Conservation (phyloP, 2,797 vertebrate species). For the Prunella strophiata region DNA sequence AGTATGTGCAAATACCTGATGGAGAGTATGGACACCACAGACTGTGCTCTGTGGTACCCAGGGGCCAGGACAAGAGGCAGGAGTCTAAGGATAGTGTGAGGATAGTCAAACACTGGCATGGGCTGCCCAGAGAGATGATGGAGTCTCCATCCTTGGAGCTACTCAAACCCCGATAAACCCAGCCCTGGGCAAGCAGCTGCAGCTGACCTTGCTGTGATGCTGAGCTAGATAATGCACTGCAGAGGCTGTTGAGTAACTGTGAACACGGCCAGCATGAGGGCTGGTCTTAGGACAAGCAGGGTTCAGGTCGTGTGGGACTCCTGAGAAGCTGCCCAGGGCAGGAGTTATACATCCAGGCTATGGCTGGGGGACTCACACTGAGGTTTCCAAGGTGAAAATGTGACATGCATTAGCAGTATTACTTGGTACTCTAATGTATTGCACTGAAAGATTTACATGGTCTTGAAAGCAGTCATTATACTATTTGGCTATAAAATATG, state of each 20-base stretch:
- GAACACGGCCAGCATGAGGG: background rate
- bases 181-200: background rate
- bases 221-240: accelerated
- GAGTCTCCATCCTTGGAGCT: background rate
- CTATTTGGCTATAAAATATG: background rate
- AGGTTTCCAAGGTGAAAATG: background rate
- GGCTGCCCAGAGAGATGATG: background rate
- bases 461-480: background rate
- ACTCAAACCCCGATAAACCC: background rate
- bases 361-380: background rate
- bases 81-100: background rate
- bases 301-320: background rate
- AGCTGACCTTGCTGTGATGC: background rate
- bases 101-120: background rate
- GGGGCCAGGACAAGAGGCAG: background rate
- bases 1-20: accelerated
- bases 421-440: background rate
- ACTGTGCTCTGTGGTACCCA: background rate
- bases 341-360: background rate
- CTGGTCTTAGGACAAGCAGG: background rate
- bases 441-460: background rate
- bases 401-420: background rate
- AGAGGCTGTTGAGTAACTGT: background rate
- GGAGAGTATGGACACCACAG: too few species aligned
- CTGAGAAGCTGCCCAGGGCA: background rate